A percentile compares a stretch with the other conserved stretches of the same genome.
Conservation (phyloP, 23 tunicate species). For the Ciona savignyi region DNA sequence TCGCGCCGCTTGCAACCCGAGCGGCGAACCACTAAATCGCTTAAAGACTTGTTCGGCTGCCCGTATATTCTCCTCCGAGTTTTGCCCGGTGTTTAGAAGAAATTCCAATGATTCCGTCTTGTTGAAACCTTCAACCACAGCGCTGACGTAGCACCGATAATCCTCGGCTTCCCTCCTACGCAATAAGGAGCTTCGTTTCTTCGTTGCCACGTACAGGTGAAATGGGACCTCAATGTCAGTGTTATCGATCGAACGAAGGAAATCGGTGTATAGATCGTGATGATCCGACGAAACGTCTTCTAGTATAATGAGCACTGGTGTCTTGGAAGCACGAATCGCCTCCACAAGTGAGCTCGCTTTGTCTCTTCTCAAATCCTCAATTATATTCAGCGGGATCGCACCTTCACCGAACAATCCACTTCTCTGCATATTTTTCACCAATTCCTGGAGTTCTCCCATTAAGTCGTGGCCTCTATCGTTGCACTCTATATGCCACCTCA, state of each 20-base stretch:
- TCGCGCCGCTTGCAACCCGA: slow-evolving; percentile 35
- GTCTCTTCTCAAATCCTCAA: slow-evolving; percentile 2
- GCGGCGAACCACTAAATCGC: slow-evolving; percentile 37
- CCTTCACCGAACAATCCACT: background rate
- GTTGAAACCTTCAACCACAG: slow-evolving; percentile 19
- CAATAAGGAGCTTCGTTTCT: background rate
- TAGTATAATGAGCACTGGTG: slow-evolving; percentile 23
- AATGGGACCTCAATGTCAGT: background rate
- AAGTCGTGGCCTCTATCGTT: background rate
- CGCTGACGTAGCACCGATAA: background rate
- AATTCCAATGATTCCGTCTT: slow-evolving; percentile 18
- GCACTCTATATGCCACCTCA: slow-evolving; percentile 17
- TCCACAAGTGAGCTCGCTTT: slow-evolving; percentile 13
- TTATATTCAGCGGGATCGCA: background rate
- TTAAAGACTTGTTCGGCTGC: slow-evolving; percentile 19
- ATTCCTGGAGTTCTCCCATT: background rate
- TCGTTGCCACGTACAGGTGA: slow-evolving; percentile 34
- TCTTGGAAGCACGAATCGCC: background rate
- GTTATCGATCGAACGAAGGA: background rate
- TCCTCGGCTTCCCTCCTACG: background rate
- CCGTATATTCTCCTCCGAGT: background rate
- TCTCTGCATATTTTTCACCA: slow-evolving; percentile 5
- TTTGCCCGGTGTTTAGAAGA: background rate
- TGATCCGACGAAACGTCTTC: slow-evolving; percentile 13
- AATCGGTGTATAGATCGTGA: background rate